Evolutionary conservation across 2,888 invertebrate species (phyloP).

Genomic region (Cynaeus angustus): DNA sequence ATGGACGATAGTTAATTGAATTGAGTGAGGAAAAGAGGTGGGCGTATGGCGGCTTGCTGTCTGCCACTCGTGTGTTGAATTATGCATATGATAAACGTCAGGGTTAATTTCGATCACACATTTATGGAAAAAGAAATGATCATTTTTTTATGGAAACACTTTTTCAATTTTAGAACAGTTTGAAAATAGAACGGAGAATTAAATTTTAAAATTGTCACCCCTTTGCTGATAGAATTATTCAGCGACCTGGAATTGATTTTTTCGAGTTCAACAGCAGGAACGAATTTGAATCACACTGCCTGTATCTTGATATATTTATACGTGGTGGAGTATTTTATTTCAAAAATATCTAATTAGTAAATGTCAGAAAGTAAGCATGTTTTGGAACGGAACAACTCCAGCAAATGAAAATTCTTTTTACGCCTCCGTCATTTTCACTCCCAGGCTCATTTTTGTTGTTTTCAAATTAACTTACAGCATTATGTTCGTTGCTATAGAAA

Average conservation of each 20-base stretch:
- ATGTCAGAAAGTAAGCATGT: too few species aligned
- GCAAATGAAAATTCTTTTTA: too few species aligned
- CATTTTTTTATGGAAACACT: constrained; percentile 14
- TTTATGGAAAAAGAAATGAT: constrained; percentile 20
- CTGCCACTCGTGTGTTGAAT: constrained; percentile 39
- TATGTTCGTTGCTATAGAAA: too few species aligned
- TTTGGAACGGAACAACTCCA: too few species aligned
- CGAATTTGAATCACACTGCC: too few species aligned
- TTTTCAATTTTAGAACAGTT: constrained; percentile 15
- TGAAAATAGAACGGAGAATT: constrained; percentile 15
- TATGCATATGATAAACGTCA: constrained; percentile 50
- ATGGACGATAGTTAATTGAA: constrained; percentile 48
- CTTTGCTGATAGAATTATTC: background rate
- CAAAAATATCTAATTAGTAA: too few species aligned
- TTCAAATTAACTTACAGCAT: too few species aligned
- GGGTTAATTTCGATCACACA: constrained; percentile 46
- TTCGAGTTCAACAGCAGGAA: background rate
- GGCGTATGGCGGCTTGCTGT: constrained; percentile 22
- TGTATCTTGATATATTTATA: too few species aligned
- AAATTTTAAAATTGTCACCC: constrained; percentile 3
- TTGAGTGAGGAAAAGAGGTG: constrained; percentile 25
- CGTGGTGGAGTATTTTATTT: too few species aligned
- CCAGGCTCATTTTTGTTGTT: too few species aligned
- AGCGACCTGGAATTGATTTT: background rate
- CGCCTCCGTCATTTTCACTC: too few species aligned